Conservation (phyloP, 2,888 invertebrate species). For the Autographa gamma region DNA sequence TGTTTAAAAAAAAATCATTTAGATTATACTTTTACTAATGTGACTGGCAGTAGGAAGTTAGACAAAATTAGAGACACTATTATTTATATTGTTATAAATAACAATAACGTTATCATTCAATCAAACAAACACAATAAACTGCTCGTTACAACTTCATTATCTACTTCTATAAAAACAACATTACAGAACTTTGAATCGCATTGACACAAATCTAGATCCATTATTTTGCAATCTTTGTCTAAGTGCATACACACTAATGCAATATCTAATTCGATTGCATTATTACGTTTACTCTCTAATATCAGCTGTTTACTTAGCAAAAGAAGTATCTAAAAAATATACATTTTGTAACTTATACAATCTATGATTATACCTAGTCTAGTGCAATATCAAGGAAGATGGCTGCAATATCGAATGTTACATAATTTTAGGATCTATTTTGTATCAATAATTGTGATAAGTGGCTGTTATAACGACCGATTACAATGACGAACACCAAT, state of each 20-base stretch:
- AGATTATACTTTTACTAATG: too few relatives aligned
- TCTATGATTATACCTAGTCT: background rate
- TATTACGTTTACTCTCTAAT: conserved; percentile 36
- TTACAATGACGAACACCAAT: too few relatives aligned
- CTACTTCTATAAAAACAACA: conserved; percentile 9
- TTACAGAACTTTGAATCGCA: conserved; percentile 38
- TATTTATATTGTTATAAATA: background rate
- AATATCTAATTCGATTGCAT: conserved; percentile 37
- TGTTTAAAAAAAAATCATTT: too few relatives aligned
- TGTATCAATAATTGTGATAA: background rate
- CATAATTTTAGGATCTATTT: background rate
- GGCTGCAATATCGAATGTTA: background rate
- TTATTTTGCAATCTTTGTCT: conserved; percentile 40
- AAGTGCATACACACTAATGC: conserved; percentile 23
- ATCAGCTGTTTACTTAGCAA: conserved; percentile 23
- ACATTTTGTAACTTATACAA: conserved; percentile 26
- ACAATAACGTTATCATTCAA: background rate
- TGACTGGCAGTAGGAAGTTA: too few relatives aligned
- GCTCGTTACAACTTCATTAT: conserved; percentile 13
- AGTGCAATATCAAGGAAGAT: background rate
- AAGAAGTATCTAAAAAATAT: conserved; percentile 15
- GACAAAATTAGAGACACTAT: too few relatives aligned
- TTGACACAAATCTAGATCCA: conserved; percentile 44
- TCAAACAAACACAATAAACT: background rate
- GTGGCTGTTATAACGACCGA: too few relatives aligned